These are phyloP conservation scores for Hydrozoanthus gracilis DNA, from an alignment of 92 coral and sea anemone genomes.

Conservation along the genomic window DNA sequence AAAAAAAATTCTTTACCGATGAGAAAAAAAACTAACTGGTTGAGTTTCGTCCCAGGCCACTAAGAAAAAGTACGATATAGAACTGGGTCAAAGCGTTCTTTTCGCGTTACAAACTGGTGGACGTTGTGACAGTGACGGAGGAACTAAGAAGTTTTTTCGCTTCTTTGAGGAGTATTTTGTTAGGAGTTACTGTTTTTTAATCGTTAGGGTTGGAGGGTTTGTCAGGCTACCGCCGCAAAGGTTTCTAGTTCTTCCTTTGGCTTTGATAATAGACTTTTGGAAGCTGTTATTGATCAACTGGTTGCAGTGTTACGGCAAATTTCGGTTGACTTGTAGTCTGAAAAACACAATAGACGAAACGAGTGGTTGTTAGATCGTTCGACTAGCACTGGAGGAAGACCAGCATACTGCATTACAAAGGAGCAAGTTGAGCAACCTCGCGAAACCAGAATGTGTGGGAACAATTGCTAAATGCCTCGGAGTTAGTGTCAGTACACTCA, in stretches of 20 bases:
- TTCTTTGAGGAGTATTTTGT: constrained; percentile 17
- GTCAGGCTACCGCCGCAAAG: neutral
- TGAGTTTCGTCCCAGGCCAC: too few species aligned
- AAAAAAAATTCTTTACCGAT: neutral
- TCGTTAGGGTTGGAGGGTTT: constrained; percentile 14
- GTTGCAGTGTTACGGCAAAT: constrained; percentile 19
- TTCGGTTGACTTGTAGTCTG: constrained; percentile 18
- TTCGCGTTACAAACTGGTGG: constrained; percentile 3
- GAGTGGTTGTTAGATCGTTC: neutral
- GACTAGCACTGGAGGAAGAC: too few species aligned
- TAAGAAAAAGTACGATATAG: too few species aligned
- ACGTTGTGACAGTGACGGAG: neutral
- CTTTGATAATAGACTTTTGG: too few species aligned
- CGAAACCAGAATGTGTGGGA: constrained; percentile 13
- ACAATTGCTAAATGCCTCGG: constrained; percentile 8
- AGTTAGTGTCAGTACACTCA: constrained; percentile 1
- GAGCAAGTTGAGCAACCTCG: constrained; percentile 21
- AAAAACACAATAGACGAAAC: neutral
- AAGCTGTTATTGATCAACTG: constrained; percentile 23
- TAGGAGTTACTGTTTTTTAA: neutral
- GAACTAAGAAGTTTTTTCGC: neutral
- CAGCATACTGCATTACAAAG: constrained; percentile 18
- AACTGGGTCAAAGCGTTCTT: neutral
- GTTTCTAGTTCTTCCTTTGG: too few species aligned
- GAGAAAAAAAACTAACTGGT: neutral